These are phyloP conservation scores for Choloepus hoffmanni DNA, from an alignment of 2,113 vertebrate species.

Conservation along the genomic window DNA sequence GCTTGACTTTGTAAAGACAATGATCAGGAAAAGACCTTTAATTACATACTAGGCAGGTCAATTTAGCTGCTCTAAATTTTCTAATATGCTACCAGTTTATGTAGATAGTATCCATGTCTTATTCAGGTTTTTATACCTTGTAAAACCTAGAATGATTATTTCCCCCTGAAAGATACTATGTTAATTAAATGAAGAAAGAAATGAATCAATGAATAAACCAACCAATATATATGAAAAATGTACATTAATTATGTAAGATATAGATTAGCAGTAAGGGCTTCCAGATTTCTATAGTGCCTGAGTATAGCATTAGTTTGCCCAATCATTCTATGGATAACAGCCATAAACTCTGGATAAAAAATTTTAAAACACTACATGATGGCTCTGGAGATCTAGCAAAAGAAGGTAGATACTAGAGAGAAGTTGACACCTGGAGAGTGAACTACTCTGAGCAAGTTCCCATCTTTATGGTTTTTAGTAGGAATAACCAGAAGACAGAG, in stretches of 20 bases:
- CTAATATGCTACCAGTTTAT: not conserved
- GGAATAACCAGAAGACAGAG: not conserved
- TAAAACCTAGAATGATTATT: not conserved
- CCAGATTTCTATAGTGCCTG: not conserved
- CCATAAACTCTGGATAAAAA: not conserved
- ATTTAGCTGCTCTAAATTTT: constrained; percentile 21
- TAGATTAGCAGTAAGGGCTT: not conserved
- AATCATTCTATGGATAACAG: not conserved
- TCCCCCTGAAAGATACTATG: not conserved
- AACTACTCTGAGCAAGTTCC: not conserved
- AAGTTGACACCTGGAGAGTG: not conserved
- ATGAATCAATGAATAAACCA: not conserved
- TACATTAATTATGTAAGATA: not conserved
- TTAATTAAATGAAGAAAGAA: not conserved
- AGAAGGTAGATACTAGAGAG: not conserved
- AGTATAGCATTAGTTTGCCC: not conserved
- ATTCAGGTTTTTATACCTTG: not conserved
- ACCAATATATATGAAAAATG: not conserved
- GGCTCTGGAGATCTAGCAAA: not conserved
- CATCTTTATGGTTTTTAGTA: not conserved
- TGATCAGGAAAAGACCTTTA: not conserved
- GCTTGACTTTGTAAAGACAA: not conserved
- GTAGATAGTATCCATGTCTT: not conserved
- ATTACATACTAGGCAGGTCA: not conserved
- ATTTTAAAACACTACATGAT: not conserved